phyloP scores from a whole-genome alignment of 2,888 invertebrate species.

The Zootermopsis nevadensis region DNA sequence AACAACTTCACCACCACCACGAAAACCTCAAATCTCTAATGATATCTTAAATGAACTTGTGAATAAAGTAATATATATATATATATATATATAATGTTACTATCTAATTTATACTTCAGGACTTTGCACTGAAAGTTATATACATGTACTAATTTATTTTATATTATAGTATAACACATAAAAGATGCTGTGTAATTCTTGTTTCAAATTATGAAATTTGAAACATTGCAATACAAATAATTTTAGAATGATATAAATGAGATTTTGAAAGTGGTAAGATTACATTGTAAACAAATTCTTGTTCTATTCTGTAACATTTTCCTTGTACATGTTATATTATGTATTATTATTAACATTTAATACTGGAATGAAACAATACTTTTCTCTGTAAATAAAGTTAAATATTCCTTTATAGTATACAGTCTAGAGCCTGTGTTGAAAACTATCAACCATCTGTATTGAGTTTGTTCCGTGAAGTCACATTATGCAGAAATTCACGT shows the following conservation, averaged over 20 bases:
- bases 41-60: not conserved
- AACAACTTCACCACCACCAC: no score
- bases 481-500: no score
- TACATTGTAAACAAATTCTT: not conserved
- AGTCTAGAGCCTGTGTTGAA: no score
- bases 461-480: no score
- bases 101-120: not conserved
- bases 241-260: no score
- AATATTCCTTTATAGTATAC: no score
- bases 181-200: not conserved
- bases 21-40: no score
- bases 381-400: no score
- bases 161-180: no score
- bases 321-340: not conserved
- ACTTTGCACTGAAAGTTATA: constrained; percentile 2
- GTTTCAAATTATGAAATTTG: not conserved
- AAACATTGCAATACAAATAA: not conserved
- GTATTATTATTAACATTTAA: not conserved
- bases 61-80: not conserved
- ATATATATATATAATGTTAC: not conserved
- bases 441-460: no score
- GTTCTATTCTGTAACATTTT: not conserved
- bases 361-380: not conserved
- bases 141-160: not conserved
- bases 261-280: not conserved